Percentiles rank a stretch among this genome's conserved stretches.
These are phyloP conservation scores for Ormyrus pomaceus DNA, from an alignment of 2,888 invertebrate species.

Conservation along the genomic window DNA sequence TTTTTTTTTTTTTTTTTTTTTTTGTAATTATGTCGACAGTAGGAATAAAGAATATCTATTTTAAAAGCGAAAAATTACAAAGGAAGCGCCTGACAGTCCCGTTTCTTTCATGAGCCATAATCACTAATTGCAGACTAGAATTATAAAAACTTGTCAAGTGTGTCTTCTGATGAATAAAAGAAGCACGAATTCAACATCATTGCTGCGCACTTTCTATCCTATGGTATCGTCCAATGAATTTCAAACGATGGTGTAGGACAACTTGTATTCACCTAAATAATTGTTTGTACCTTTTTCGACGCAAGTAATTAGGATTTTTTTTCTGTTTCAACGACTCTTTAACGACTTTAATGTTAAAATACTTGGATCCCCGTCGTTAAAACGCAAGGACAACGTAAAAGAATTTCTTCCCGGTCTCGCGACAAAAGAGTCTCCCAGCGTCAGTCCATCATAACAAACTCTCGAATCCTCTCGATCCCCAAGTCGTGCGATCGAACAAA, in stretches of 20 bases:
- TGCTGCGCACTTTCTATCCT: conserved; percentile 21
- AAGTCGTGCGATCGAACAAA: not conserved
- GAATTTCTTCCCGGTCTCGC: too few relatives aligned
- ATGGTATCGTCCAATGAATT: not conserved
- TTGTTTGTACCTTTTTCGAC: too few relatives aligned
- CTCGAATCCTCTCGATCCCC: too few relatives aligned
- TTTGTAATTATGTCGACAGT: conserved; percentile 18
- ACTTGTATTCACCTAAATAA: too few relatives aligned
- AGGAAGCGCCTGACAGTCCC: conserved; percentile 46
- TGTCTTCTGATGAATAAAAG: conserved; percentile 45
- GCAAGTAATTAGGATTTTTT: too few relatives aligned
- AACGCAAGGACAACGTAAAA: too few relatives aligned
- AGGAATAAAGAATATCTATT: conserved; percentile 46
- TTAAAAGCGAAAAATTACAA: conserved; percentile 42
- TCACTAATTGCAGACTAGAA: conserved; percentile 51
- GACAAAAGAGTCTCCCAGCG: too few relatives aligned
- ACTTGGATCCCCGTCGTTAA: too few relatives aligned
- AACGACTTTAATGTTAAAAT: too few relatives aligned
- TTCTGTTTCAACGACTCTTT: too few relatives aligned
- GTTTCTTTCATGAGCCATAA: conserved; percentile 43
- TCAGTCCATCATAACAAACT: too few relatives aligned
- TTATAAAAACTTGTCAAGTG: conserved; percentile 52
- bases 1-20: not conserved
- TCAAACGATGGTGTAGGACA: not conserved
- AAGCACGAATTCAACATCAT: conserved; percentile 3